A percentile compares a stretch with the other conserved stretches of the same genome.
These are phyloP conservation scores for Rhea pennata DNA, from an alignment of 2,113 vertebrate genomes.

Conservation along the genomic window DNA sequence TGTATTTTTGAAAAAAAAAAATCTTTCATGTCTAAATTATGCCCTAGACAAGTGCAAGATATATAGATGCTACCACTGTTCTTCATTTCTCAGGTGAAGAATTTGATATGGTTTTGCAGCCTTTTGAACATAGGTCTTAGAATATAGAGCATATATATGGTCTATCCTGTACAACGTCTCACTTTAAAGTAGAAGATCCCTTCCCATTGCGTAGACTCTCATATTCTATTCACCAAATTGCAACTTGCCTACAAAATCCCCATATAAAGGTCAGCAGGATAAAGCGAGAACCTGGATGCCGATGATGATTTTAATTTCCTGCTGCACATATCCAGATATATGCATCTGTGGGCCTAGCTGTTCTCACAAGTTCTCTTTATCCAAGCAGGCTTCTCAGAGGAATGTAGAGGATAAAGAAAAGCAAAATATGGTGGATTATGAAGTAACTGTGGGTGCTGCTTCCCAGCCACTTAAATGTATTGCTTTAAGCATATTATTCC, in stretches of 20 bases:
- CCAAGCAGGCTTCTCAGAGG: background rate
- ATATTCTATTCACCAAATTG: background rate
- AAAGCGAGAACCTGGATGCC: background rate
- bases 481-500: slow-evolving; percentile 22
- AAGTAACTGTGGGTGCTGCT: slow-evolving; percentile 10
- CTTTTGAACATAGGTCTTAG: background rate
- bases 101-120: background rate
- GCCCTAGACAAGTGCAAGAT: background rate
- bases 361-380: background rate
- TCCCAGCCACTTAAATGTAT: slow-evolving; percentile 12
- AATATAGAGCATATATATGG: background rate
- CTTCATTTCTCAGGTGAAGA: background rate
- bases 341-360: background rate
- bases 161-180: background rate
- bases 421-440: slow-evolving; percentile 19
- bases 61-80: background rate
- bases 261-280: background rate
- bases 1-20: background rate
- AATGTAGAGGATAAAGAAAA: background rate
- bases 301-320: background rate
- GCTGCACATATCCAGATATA: background rate
- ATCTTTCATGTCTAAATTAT: background rate
- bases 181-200: background rate
- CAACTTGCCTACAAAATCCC: background rate
- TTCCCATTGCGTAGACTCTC: background rate